Percentiles rank a stretch among this genome's conserved stretches.
phyloP scores from a whole-genome alignment of 2,888 invertebrate genomes.

The Dorcus hopei region DNA sequence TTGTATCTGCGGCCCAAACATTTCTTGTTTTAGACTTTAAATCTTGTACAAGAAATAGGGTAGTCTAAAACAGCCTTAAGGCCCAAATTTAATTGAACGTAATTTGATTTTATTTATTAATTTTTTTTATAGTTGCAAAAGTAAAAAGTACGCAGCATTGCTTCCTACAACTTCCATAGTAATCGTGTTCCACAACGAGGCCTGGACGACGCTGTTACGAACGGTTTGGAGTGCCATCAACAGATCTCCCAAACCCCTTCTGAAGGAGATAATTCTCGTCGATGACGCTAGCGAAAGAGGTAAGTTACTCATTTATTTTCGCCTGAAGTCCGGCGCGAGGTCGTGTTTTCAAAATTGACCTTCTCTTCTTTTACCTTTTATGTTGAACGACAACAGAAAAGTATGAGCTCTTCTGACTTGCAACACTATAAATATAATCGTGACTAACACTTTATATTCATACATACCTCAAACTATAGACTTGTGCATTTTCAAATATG shows the following conservation, averaged over 20 bases:
- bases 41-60: no score
- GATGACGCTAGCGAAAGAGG: constrained; percentile 97
- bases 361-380: not conserved
- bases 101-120: no score
- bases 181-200: constrained; percentile 99
- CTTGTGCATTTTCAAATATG: no score
- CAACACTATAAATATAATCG: no score
- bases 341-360: not conserved
- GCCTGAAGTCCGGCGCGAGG: not conserved
- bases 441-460: no score
- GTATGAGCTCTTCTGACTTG: no score
- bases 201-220: constrained; percentile 93
- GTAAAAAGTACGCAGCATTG: constrained; percentile 70
- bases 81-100: no score
- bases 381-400: no score
- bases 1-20: no score
- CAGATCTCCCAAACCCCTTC: constrained; percentile 80
- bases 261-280: constrained; percentile 94
- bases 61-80: no score
- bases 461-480: no score
- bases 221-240: constrained; percentile 98
- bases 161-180: constrained; percentile 94
- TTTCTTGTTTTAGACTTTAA: no score
- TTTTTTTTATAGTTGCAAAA: constrained; percentile 65
- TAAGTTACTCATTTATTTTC: constrained; percentile 39